Evolutionary conservation across 2,113 vertebrate species (phyloP), one percentile per base, ranked within the genome.

Genomic region (Prolemur simus): DNA sequence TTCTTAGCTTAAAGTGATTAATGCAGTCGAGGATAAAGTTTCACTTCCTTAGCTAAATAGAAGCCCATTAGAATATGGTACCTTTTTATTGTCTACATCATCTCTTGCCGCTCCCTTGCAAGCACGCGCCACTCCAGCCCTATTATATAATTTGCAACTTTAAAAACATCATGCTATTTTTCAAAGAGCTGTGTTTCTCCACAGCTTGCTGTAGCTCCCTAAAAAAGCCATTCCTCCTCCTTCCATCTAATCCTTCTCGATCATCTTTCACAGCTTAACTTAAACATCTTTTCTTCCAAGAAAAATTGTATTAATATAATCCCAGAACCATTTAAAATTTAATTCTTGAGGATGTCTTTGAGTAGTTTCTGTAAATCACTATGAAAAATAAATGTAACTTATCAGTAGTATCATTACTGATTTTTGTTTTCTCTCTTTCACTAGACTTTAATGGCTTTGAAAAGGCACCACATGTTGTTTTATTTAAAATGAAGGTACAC

Each of bases 301-400:
- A 83, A 93, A 69, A 92, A 17, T 29, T 87, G 3, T 45, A 8
- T 56, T 56, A 56, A 17, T 56, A 81, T 29, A 18, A 64, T 78
- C 23, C 34, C 13, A 93, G 86, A 4, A 9, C 25, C 29, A 49
- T 95, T 87, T n/a, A 49, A 52, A 96, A 89, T 47, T 47, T 92
- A 3, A 47, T 78, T 87, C 32, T 45, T 91, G 52, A 91, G 58
- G 58, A 58, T 9, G 27, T 60, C 23, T 60, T 60, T 25, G 23
- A 60, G 23, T 60, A 9, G 32, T 71, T 83, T 10, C 25, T 42
- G 0, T 74, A 93, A 93, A 64, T 3, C 14, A 58, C 4, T 91
- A 27, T 88, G 39, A 78, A 69, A 91, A 89, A 93, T 58, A 94
- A 88, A 94, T 54, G 77, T 27, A 47, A 86, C 3, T 68, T 89